These are phyloP conservation scores for Penaeus japonicus DNA, from an alignment of 1,140 invertebrate species.

Conservation along the genomic window DNA sequence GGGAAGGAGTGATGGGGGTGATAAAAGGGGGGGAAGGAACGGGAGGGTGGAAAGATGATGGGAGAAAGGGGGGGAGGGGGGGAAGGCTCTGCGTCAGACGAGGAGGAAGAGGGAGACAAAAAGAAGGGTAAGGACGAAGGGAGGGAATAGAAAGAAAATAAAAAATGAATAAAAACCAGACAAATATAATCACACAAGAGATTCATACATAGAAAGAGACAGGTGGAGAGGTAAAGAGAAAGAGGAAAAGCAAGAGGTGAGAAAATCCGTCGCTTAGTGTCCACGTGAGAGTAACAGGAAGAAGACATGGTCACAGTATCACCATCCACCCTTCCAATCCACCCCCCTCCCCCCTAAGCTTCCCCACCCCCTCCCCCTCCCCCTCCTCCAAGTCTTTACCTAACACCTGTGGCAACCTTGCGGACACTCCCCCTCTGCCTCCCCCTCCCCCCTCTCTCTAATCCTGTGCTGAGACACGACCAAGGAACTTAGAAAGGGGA, in stretches of 20 bases:
- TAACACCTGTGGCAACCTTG: no score
- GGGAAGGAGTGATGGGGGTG: no score
- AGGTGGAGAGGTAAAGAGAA: neutral
- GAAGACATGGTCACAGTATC: no score
- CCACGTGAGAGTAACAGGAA: neutral
- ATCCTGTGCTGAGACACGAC: no score
- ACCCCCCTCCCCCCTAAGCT: no score
- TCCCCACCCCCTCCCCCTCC: no score
- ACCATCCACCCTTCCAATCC: no score
- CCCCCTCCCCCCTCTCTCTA: neutral
- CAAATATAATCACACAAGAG: neutral
- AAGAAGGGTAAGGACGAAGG: neutral
- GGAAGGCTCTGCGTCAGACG: neutral
- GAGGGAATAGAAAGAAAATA: neutral
- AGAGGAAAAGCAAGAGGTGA: neutral
- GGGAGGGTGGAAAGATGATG: neutral
- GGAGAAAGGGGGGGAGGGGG: neutral
- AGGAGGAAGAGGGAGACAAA: neutral
- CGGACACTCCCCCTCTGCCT: neutral
- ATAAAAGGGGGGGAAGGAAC: no score
- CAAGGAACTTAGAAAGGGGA: no score
- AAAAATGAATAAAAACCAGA: neutral
- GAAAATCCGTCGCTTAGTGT: constrained; percentile 33
- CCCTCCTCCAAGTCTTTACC: no score
- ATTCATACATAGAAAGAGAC: neutral